Conservation (phyloP, 2,113 vertebrate genomes). For the Prinia subflava region DNA sequence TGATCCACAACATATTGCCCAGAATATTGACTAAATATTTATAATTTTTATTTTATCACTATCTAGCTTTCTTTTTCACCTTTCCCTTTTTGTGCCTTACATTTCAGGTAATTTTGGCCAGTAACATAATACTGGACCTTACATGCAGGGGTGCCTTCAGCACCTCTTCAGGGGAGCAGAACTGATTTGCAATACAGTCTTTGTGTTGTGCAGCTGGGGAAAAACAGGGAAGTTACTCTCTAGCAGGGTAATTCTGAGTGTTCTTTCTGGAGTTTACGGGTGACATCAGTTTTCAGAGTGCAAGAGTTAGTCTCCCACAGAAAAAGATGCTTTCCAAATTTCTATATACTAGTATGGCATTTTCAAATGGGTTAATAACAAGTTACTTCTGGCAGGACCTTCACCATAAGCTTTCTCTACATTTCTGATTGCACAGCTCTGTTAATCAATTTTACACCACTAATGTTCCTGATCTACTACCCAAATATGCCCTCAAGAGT, state of each 20-base stretch:
- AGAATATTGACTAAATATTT: neutral
- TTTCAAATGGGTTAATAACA: neutral
- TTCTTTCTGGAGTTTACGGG: neutral
- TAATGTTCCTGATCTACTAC: neutral
- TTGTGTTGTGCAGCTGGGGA: neutral
- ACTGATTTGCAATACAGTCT: neutral
- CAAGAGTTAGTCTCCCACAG: neutral
- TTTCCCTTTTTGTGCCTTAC: neutral
- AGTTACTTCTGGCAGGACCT: neutral
- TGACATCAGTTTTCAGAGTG: neutral
- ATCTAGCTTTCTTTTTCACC: neutral
- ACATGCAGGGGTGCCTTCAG: neutral
- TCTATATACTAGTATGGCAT: neutral
- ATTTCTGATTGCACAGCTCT: neutral
- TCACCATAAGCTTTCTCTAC: neutral
- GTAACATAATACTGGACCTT: neutral
- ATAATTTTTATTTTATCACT: neutral
- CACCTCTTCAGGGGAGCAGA: neutral
- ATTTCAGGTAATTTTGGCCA: neutral
- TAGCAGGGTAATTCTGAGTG: neutral
- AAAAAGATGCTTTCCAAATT: neutral
- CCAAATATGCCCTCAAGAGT: neutral
- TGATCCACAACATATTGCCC: neutral
- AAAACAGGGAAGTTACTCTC: neutral
- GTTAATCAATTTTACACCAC: constrained; percentile 21